phyloP scores from a whole-genome alignment of 2,113 vertebrate species.

The Canis aureus region DNA sequence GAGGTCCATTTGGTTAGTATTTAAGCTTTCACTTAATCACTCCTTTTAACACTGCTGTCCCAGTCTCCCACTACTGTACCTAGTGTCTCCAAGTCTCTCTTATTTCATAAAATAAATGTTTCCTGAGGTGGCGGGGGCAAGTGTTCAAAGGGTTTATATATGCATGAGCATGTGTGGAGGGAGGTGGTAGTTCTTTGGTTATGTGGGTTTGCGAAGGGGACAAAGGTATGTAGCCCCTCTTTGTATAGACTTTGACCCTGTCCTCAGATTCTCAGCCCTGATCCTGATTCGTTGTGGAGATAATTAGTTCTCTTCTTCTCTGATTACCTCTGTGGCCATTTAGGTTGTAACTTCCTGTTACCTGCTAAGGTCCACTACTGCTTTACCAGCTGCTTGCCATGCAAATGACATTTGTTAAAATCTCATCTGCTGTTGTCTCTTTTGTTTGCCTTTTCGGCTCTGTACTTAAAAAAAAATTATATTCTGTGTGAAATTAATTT shows the following conservation, averaged over 20 bases:
- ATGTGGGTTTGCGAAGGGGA: background rate
- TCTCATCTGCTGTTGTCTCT: background rate
- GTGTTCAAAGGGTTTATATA: background rate
- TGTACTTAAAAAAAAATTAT: background rate
- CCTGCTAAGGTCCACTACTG: background rate
- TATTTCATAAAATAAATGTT: background rate
- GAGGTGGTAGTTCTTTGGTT: conserved; percentile 5
- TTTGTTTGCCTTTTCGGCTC: background rate
- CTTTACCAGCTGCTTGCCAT: background rate
- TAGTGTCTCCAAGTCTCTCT: background rate
- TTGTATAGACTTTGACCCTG: background rate
- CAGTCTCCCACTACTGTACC: background rate
- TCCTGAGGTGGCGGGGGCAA: background rate
- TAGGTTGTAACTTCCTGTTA: background rate
- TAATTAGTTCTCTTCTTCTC: background rate
- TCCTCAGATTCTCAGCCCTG: background rate
- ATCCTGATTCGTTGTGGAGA: background rate
- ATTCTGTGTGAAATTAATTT: background rate
- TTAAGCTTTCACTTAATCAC: background rate
- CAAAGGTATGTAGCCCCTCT: background rate
- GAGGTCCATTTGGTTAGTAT: background rate
- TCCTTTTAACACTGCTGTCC: background rate
- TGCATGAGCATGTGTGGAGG: too few relatives aligned
- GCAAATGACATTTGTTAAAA: conserved; percentile 14
- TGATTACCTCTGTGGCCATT: background rate